Conservation (phyloP, 2,113 vertebrate species). For the Leuciscus idus region DNA sequence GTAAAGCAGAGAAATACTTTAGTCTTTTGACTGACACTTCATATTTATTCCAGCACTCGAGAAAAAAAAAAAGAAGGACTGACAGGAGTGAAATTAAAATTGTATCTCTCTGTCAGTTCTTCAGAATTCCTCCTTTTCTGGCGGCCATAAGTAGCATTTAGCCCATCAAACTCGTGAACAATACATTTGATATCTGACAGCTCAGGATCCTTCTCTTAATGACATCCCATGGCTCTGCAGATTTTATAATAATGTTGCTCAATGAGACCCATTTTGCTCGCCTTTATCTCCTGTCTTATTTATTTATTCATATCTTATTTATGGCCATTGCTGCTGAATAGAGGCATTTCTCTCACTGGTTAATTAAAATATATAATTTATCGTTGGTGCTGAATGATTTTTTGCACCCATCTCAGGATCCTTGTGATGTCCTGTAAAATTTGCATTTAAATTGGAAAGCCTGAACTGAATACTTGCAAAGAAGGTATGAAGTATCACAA, state of each 20-base stretch:
- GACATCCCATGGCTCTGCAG: slow-evolving; percentile 64
- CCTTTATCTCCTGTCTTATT: slow-evolving; percentile 63
- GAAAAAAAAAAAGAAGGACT: slow-evolving; percentile 61
- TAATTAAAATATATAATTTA: slow-evolving; percentile 84
- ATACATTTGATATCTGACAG: slow-evolving; percentile 74
- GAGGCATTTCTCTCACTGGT: slow-evolving; percentile 67
- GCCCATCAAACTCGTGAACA: slow-evolving; percentile 69
- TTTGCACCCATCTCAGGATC: slow-evolving; percentile 52
- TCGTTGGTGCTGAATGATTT: slow-evolving; percentile 66
- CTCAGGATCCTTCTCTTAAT: slow-evolving; percentile 69
- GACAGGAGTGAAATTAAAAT: slow-evolving; percentile 81
- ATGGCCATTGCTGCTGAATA: slow-evolving; percentile 67
- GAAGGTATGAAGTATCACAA: slow-evolving; percentile 45
- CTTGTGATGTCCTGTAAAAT: slow-evolving; percentile 57
- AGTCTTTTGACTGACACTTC: slow-evolving; percentile 73
- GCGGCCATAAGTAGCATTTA: slow-evolving; percentile 63
- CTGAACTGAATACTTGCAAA: slow-evolving; percentile 41
- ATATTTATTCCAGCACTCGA: slow-evolving; percentile 70
- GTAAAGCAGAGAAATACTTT: slow-evolving; percentile 9
- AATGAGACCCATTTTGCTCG: slow-evolving; percentile 49
- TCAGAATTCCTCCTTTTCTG: slow-evolving; percentile 61
- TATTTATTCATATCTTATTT: slow-evolving; percentile 76
- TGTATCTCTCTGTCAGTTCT: slow-evolving; percentile 71
- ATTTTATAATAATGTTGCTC: slow-evolving; percentile 54
- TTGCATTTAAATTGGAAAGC: slow-evolving; percentile 68